Base-by-base conservation (phyloP, 30 jellyfish, hydroid and myxozoan species). In the Cassiopea xamachana region DNA sequence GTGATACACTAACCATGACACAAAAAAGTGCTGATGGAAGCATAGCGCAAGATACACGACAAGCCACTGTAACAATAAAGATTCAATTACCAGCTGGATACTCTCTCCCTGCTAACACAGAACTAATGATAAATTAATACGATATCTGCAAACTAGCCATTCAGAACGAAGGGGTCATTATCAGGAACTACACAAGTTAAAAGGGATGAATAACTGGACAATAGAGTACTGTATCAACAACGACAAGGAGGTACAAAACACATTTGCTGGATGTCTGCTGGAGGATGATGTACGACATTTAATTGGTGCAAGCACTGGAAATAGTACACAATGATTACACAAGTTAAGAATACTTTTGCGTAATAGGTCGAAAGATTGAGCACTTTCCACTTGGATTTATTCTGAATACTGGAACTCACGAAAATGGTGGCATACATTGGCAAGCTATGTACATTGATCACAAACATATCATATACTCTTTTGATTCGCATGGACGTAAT, bases 401-500 rank as follows among this genome's bases (percentile, higher is more conserved):
- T 12, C 1, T 71, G 51, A 71, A 71, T 43, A 71, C 80, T 17
- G 80, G 80, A 1, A 71, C 55, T 3, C 80, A 71, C 55, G 27
- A 71, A 19, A 71, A 39, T 55, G 80, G 80, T 12, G 80, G 58
- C 15, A 71, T 19, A 18, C 80, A 71, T 16, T 71, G 80, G 80
- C 80, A 71, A 71, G 80, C 47, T 3, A 19, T 71, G 7, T 71
- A 71, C 27, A 14, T 71, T 71, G 80, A 71, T 71, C 80, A 71
- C 50, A 15, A 71, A 2, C 80, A 71, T 19, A 19, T 51, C n/a
- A 55, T 19, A 1, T 71, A 71, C 80, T 71, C 15, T 71, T 71
- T 71, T 16, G 80, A 71, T 16, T 71, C 80, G 80, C 27, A 18
- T 15, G 80, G 80, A 1, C 50, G 80, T 4, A 7, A 12, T 6